phyloP scores from a whole-genome alignment of 2,888 invertebrate genomes.

The Calliopum simillimum region DNA sequence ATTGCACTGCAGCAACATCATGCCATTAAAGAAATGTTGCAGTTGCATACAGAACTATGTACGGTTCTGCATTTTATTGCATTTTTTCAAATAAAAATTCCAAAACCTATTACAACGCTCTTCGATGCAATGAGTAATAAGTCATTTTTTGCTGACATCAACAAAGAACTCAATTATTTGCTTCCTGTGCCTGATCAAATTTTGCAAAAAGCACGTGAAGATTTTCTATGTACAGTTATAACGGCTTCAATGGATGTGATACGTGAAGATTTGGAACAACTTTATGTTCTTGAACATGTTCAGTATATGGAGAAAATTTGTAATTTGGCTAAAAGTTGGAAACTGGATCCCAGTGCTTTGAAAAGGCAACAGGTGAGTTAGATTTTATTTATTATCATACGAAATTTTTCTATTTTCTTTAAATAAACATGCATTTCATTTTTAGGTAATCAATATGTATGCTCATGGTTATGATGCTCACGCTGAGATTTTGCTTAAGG shows the following conservation, averaged over 20 bases:
- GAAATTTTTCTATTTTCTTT: no score
- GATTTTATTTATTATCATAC: no score
- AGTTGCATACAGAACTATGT: slow-evolving; percentile 84
- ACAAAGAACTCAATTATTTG: slow-evolving; percentile 71
- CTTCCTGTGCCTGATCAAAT: slow-evolving; percentile 77
- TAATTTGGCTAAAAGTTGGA: slow-evolving; percentile 81
- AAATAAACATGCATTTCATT: not conserved
- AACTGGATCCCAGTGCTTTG: slow-evolving; percentile 78
- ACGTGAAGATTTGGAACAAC: slow-evolving; percentile 71
- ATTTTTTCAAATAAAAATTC: slow-evolving; percentile 79
- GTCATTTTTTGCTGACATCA: slow-evolving; percentile 67
- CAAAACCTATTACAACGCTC: slow-evolving; percentile 78
- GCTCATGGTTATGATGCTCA: slow-evolving; percentile 74
- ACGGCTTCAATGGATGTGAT: slow-evolving; percentile 81
- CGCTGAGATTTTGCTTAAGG: slow-evolving; percentile 73
- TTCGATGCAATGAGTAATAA: slow-evolving; percentile 80
- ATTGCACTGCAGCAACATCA: slow-evolving; percentile 82
- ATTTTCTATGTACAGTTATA: slow-evolving; percentile 80
- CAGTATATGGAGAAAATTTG: slow-evolving; percentile 81
- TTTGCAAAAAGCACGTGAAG: slow-evolving; percentile 75
- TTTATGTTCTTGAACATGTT: slow-evolving; percentile 69
- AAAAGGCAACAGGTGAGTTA: slow-evolving; percentile 79
- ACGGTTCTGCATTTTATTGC: slow-evolving; percentile 83
- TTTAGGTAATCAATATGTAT: slow-evolving; percentile 72
- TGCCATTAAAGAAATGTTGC: slow-evolving; percentile 80